Base-by-base conservation (phyloP, 2,888 invertebrate genomes). In the Morpho helenor region DNA sequence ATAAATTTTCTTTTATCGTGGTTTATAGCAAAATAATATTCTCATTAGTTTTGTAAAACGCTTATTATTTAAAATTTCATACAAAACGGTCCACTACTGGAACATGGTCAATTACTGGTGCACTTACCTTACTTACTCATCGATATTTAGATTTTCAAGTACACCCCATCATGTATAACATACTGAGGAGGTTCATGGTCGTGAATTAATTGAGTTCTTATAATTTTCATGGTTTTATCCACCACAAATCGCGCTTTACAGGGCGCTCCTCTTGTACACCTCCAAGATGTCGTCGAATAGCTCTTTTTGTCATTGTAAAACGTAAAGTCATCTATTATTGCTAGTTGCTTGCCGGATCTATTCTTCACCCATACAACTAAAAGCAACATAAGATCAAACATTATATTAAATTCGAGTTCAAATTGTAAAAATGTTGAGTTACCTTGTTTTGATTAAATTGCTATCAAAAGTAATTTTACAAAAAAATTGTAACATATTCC, bases 241-340 rank as follows among this genome's bases (percentile, higher is more conserved):
- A 63, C 61, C n/a, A 61, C 51, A 48, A 71, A 59, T 40, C 59
- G 56, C 10, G 67, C 57, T 22, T 44, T 57, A 10, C 57, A 57
- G 8, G 39, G 31, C 2, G 52, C 43, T 8, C 48, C 52, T 48
- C 49, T 23, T 2, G 49, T 56, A 6, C 55, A 56, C 2, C 55
- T 49, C 49, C 49, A 56, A 8, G 54, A 8, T 7, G 52, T 48
- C 0, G 65, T 68, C 0, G 7, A 60, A 9, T 31, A 6, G 8
- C 59, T 57, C 2, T 44, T 61, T 5, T 58, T 61, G 6, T 64
- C 61, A 10, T 56, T 60, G 59, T 75, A 75, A 59, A 73, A 82
- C 0, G 75, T 72, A 59, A 65, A 80, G 0, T 76, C 73, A 3
- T 74, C 54, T 0, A 76, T 49, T 1, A 82, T 49, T 0, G 73